Base-by-base conservation (phyloP, 2,888 invertebrate species). In the Pheosia tremula region DNA sequence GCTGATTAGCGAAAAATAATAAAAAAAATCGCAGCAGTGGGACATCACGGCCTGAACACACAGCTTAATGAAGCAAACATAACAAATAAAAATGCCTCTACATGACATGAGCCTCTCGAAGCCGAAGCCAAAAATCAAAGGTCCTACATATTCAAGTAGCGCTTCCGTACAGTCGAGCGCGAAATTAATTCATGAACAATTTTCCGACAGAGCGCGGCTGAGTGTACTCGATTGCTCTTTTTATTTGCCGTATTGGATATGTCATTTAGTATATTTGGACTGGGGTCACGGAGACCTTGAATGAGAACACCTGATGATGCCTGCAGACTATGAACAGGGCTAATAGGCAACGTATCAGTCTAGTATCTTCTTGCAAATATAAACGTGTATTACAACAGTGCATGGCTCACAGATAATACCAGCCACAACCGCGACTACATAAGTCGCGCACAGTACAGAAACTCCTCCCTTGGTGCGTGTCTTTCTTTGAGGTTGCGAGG, bases 171-270 rank as follows among this genome's bases (percentile, higher is more conserved):
- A 66, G 65, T 50, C 67, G 75, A 62, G 66, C 74, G 47, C 59
- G 57, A 57, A 69, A 58, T 75, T 75, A 66, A 74, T 58, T 68
- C 71, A 60, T 75, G 76, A 74, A 75, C 74, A 68, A 74, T 75
- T 74, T 75, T 74, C 68, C 74, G 71, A 74, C 71, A 39, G 55
- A 55, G 55, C 55, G 37, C 55, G 4, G 37, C 11, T 39, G 50
- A 39, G 39, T 39, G 55, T 38, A 36, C 55, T 53, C 37, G 37
- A 53, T 36, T 37, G 11, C 11, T n/a, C 39, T 55, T 55, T 39
- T 55, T 55, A 10, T 53, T 50, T 50, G 24, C n/a, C 50, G 50
- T 50, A 50, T 50, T 50, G 24, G 50, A 13, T 13, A 24, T 24
- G 47, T 47, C 47, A 47, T 47, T 47, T 47, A n/a, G 47, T n/a